phyloP scores from a whole-genome alignment of 2,888 invertebrate species.

The Cylindroiulus punctatus region DNA sequence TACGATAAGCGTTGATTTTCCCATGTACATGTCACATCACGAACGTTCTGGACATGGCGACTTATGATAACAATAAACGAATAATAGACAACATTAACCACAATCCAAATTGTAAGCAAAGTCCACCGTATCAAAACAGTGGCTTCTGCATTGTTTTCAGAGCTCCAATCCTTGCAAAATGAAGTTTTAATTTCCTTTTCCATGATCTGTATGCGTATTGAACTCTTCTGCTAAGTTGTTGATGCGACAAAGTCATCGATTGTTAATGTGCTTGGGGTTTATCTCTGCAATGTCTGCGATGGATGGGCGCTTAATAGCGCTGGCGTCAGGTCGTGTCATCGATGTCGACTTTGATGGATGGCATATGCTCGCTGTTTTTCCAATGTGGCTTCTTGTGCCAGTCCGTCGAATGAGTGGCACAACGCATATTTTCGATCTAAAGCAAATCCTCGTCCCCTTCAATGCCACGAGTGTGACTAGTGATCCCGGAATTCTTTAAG shows the following conservation, averaged over 20 bases:
- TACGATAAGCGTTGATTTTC: too few relatives aligned
- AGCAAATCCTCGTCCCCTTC: neutral
- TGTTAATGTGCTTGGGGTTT: neutral
- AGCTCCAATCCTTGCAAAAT: too few relatives aligned
- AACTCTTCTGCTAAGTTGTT: conserved; percentile 22
- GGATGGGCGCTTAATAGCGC: conserved; percentile 5
- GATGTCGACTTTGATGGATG: conserved; percentile 39
- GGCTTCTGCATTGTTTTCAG: too few relatives aligned
- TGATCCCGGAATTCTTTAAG: neutral
- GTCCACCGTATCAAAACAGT: too few relatives aligned
- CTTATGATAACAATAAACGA: too few relatives aligned
- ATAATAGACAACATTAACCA: too few relatives aligned
- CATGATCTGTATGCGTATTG: too few relatives aligned
- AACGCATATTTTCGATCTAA: conserved; percentile 8
- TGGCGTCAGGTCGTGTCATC: conserved; percentile 39
- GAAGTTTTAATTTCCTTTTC: too few relatives aligned
- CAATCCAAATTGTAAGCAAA: too few relatives aligned
- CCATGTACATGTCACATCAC: too few relatives aligned
- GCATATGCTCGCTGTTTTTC: conserved; percentile 30
- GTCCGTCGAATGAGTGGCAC: neutral
- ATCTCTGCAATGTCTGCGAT: neutral
- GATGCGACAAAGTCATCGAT: conserved; percentile 35
- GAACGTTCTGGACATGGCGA: too few relatives aligned
- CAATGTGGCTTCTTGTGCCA: conserved; percentile 24
- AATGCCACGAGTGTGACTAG: neutral